Evolutionary conservation across 2,113 vertebrate genomes (phyloP).

Genomic region (Salvelinus alpinus): DNA sequence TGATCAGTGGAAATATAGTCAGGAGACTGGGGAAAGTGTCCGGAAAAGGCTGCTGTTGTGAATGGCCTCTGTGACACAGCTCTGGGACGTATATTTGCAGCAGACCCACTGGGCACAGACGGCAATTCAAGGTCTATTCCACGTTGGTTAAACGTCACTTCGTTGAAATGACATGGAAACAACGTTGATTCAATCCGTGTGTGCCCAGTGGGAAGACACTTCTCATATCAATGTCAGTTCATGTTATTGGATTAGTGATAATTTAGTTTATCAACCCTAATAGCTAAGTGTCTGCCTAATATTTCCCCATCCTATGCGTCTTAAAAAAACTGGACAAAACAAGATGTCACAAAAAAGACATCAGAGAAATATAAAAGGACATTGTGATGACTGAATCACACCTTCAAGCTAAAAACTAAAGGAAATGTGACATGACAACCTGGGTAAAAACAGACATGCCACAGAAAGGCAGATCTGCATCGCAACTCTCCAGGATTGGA

Average conservation of each 20-base stretch:
- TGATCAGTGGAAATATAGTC: not conserved
- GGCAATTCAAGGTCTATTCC: no score
- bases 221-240: not conserved
- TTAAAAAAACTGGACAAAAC: no score
- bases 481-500: constrained; percentile 37
- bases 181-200: no score
- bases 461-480: constrained; percentile 9
- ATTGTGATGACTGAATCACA: constrained; percentile 10
- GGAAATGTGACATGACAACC: constrained; percentile 7
- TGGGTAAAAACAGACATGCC: constrained; percentile 27
- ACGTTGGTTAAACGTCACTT: no score
- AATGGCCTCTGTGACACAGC: constrained; percentile 21
- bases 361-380: not conserved
- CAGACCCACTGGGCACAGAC: not conserved
- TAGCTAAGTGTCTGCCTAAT: constrained; percentile 24
- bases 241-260: not conserved
- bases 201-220: not conserved
- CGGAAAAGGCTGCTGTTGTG: not conserved
- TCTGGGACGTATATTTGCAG: not conserved
- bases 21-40: constrained; percentile 28
- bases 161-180: no score
- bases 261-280: constrained; percentile 22
- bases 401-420: constrained; percentile 15
- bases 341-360: no score
- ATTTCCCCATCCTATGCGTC: not conserved